Evolutionary conservation across 2,113 vertebrate genomes (phyloP).

Genomic region (Toxotes chatareus): DNA sequence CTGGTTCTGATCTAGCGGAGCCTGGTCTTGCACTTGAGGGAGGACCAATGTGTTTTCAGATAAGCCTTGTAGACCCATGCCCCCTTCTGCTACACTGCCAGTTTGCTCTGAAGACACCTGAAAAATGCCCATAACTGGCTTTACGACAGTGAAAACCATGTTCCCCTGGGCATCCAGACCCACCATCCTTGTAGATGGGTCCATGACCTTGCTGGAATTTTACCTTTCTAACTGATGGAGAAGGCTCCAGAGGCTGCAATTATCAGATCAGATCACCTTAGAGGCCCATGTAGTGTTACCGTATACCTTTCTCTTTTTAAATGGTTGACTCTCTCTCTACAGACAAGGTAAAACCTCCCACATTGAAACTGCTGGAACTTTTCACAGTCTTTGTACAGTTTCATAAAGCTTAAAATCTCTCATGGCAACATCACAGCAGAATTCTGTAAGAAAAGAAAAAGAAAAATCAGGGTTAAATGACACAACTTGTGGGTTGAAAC

Average conservation of each 20-base stretch:
- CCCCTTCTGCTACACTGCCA: slow-evolving; percentile 36
- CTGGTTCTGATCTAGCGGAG: slow-evolving; percentile 62
- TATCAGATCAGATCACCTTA: slow-evolving; percentile 25
- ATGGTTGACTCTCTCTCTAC: neutral
- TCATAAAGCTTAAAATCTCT: neutral
- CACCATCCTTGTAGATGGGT: slow-evolving; percentile 67
- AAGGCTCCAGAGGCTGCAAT: slow-evolving; percentile 16
- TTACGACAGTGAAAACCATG: slow-evolving; percentile 78
- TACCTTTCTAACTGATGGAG: neutral
- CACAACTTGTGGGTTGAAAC: too few species aligned
- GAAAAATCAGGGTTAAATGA: neutral
- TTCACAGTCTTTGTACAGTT: slow-evolving; percentile 16
- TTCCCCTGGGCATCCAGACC: slow-evolving; percentile 77
- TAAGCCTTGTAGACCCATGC: slow-evolving; percentile 64
- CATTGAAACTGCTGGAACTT: neutral
- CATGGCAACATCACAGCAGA: slow-evolving; percentile 1
- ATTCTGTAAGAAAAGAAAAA: slow-evolving; percentile 42
- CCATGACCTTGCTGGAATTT: slow-evolving; percentile 59
- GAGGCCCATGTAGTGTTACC: slow-evolving; percentile 20
- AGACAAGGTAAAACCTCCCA: neutral
- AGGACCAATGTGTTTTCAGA: slow-evolving; percentile 69
- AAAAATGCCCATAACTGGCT: slow-evolving; percentile 79
- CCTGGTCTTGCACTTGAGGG: slow-evolving; percentile 61
- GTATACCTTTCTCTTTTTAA: slow-evolving; percentile 1
- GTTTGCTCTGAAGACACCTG: slow-evolving; percentile 76